These are phyloP conservation scores for Pissodes strobi DNA, from an alignment of 1,140 invertebrate species.

Conservation along the genomic window DNA sequence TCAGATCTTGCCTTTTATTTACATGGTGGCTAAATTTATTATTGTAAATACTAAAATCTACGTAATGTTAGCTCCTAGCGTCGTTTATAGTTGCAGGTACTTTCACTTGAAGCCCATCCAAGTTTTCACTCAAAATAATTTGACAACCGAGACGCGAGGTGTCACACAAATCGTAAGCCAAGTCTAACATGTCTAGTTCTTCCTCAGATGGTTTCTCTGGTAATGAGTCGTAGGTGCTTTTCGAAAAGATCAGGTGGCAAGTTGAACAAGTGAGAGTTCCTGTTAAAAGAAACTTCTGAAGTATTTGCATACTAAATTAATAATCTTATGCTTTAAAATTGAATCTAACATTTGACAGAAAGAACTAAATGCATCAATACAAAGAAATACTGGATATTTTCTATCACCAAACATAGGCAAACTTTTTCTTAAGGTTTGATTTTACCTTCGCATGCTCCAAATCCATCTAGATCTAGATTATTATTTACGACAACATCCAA, in stretches of 20 bases:
- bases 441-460: slow-evolving; percentile 88
- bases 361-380: background rate
- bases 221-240: slow-evolving; percentile 80
- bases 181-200: slow-evolving; percentile 95
- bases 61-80: slow-evolving; percentile 54
- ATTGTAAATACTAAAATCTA: background rate
- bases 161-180: slow-evolving; percentile 90
- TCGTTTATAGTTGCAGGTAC: slow-evolving; percentile 87
- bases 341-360: background rate
- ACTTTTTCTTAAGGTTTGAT: no score
- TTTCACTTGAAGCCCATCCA: slow-evolving; percentile 83
- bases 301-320: no score
- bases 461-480: slow-evolving; percentile 94
- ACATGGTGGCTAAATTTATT: background rate
- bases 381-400: slow-evolving; percentile 52
- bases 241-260: slow-evolving; percentile 90
- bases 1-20: no score
- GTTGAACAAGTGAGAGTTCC: slow-evolving; percentile 95
- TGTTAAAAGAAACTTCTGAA: background rate
- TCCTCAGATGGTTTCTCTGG: slow-evolving; percentile 87
- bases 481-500: slow-evolving; percentile 94
- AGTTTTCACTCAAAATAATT: slow-evolving; percentile 81
- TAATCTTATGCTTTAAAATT: no score
- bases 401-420: background rate
- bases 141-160: slow-evolving; percentile 96